phyloP scores from a whole-genome alignment of 2,797 vertebrate genomes.

The Myiotriccus ornatus region DNA sequence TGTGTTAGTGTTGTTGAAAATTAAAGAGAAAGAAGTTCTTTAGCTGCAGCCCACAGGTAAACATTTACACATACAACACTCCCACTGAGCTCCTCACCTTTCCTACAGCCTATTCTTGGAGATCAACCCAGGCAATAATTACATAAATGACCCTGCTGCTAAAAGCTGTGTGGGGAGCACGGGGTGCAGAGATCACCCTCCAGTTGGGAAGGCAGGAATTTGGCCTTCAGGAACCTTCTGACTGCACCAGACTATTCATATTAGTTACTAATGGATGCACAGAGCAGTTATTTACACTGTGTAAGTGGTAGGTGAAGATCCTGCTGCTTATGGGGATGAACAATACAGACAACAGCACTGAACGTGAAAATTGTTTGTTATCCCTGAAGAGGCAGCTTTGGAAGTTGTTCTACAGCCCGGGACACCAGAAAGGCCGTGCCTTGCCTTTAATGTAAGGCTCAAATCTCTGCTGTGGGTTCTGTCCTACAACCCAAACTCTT shows the following conservation, averaged over 20 bases:
- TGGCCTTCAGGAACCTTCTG: neutral
- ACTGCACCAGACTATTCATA: neutral
- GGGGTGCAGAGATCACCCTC: neutral
- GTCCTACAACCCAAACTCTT: neutral
- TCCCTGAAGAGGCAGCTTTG: neutral
- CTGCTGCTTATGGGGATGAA: neutral
- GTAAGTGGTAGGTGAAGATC: neutral
- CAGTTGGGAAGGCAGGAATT: neutral
- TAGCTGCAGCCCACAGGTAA: neutral
- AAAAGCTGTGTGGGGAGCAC: neutral
- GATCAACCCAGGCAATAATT: neutral
- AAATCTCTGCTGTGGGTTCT: rapidly evolving
- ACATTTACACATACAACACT: neutral
- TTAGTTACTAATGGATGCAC: neutral
- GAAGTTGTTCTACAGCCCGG: neutral
- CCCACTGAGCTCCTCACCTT: neutral
- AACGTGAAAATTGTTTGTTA: neutral
- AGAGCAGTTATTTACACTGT: neutral
- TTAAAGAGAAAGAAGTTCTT: neutral
- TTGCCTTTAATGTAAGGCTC: neutral
- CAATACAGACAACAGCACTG: neutral
- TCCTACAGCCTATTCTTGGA: neutral
- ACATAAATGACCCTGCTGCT: neutral
- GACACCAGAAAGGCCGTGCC: neutral
- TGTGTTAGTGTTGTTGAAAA: slow-evolving; percentile 38